Base-by-base conservation (phyloP, 1,140 invertebrate genomes). In the Acromyrmex heyeri region DNA sequence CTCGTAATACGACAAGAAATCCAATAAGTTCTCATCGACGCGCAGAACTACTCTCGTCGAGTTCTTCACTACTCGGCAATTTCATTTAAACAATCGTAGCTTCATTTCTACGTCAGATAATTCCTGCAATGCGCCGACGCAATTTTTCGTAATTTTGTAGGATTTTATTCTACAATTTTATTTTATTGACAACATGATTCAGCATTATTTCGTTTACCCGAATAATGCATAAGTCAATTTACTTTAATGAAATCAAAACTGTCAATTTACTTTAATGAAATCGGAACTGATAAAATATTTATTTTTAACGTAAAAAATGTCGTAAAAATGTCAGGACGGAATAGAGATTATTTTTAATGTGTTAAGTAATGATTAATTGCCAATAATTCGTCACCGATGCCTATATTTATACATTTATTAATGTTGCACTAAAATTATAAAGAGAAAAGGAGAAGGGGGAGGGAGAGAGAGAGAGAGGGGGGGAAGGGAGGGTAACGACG, bases 81-180 rank as follows among this genome's bases (percentile, higher is more conserved):
- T 81, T 83, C 79, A 75, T 75, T 83, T 83, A 83, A 83, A 83
- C 69, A 83, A 73, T 82, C 55, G 78, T 27, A 73, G 38, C 79
- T 73, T 61, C 38, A 38, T 82, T 24, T 82, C 50, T 34, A 55
- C 67, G 67, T 12, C 38, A 69, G 24, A 16, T 61, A 83, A 83
- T 83, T 75, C 12, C 57, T 24, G n/a, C 18, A 38, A 18, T 16
- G 69, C 27, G 79, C 50, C 55, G 18, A 27, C 55, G 10, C 48
- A 34, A 34, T 75, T 73, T n/a, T 75, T 61, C 18, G 30, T 61
- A 64, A 83, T 61, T 83, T 34, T 38, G 61, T 73, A 24, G 34
- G 30, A 70, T 38, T 44, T 21, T 21, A 14, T 73, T 18, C 18
- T 5, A 38, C 16, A 57, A 65, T 30, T 69, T 72, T 73, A 30